Conservation (phyloP, 1,140 invertebrate genomes). For the Hyphantria cunea region DNA sequence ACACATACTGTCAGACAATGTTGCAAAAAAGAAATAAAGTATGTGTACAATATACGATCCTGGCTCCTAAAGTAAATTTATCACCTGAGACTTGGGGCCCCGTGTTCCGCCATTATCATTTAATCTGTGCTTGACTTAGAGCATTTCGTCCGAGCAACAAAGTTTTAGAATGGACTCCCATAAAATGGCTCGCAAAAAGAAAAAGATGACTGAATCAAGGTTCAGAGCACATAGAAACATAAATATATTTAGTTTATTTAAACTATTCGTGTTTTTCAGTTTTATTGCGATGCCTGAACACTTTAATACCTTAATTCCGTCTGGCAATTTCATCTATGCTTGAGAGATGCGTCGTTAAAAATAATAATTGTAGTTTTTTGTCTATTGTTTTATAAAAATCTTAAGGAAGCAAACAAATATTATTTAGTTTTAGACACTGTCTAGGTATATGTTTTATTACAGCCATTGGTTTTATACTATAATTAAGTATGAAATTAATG, state of each 20-base stretch:
- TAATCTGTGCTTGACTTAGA: too few relatives aligned
- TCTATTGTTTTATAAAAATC: neutral
- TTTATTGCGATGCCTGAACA: slow-evolving; percentile 35
- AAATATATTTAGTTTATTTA: neutral
- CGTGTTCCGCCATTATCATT: too few relatives aligned
- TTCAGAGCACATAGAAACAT: neutral
- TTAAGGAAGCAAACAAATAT: neutral
- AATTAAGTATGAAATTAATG: slow-evolving; percentile 11
- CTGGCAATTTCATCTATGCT: slow-evolving; percentile 51
- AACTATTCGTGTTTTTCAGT: slow-evolving; percentile 10
- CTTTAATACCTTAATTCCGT: slow-evolving; percentile 47
- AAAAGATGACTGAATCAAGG: too few relatives aligned
- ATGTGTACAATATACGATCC: too few relatives aligned
- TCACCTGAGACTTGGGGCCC: too few relatives aligned
- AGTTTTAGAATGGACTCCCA: too few relatives aligned
- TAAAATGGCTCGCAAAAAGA: too few relatives aligned
- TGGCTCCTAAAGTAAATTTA: too few relatives aligned
- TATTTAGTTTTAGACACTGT: neutral
- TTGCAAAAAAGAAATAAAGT: too few relatives aligned
- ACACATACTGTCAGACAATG: too few relatives aligned
- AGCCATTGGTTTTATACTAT: neutral
- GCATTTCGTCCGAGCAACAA: too few relatives aligned
- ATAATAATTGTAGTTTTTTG: too few relatives aligned
- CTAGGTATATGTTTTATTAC: neutral
- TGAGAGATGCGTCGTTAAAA: slow-evolving; percentile 27